Percentiles rank a stretch among this genome's conserved stretches.
These are phyloP conservation scores for Creontiades dilutus DNA, from an alignment of 2,888 invertebrate species.

Conservation along the genomic window DNA sequence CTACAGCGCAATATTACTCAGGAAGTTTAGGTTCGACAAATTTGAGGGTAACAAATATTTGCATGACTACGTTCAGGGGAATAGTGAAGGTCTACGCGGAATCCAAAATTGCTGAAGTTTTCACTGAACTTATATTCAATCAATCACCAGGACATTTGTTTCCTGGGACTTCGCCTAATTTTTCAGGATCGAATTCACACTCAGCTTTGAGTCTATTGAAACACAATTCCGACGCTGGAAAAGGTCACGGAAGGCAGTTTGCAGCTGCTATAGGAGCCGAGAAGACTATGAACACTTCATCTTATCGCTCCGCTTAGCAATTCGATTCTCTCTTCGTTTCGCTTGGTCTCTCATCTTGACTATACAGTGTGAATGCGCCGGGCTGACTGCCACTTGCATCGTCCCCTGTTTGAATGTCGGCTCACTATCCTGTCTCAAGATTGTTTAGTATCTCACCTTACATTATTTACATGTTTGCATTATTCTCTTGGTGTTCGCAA, in stretches of 20 bases:
- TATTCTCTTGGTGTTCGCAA: not conserved
- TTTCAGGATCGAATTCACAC: too few species aligned
- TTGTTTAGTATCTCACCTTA: not conserved
- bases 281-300: slow-evolving; percentile 28
- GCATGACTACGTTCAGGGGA: too few species aligned
- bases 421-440: not conserved
- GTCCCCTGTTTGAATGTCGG: not conserved
- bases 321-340: slow-evolving; percentile 39
- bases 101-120: too few species aligned
- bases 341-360: slow-evolving; percentile 18
- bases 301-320: slow-evolving; percentile 32
- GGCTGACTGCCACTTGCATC: slow-evolving; percentile 16
- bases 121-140: too few species aligned
- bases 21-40: too few species aligned
- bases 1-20: too few species aligned
- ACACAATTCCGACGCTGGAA: not conserved
- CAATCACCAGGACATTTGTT: too few species aligned
- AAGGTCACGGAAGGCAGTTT: not conserved
- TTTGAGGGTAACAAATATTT: too few species aligned
- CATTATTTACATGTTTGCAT: not conserved
- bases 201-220: too few species aligned
- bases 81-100: too few species aligned
- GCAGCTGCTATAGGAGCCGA: not conserved
- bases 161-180: too few species aligned
- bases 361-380: not conserved